phyloP scores from a whole-genome alignment of 2,888 invertebrate genomes.

The Thereva nobilitata region DNA sequence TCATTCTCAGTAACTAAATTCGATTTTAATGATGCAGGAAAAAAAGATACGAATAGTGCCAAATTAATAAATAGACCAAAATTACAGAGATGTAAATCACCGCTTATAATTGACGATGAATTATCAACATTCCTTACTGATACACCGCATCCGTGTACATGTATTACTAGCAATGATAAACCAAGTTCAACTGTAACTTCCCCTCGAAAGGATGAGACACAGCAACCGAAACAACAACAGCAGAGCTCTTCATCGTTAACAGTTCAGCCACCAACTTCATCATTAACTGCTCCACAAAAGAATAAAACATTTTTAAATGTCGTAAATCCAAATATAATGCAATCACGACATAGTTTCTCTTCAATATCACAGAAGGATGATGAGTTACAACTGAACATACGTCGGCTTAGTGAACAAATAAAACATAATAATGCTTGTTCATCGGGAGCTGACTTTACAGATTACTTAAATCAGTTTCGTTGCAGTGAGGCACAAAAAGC shows the following conservation, averaged over 20 bases:
- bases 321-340: conserved; percentile 49
- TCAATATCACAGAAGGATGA: conserved; percentile 49
- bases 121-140: conserved; percentile 45
- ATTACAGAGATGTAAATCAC: conserved; percentile 48
- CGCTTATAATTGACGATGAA: conserved; percentile 46
- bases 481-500: conserved; percentile 47
- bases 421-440: conserved; percentile 42
- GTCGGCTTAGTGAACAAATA: conserved; percentile 55
- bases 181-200: not conserved
- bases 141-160: conserved; percentile 39
- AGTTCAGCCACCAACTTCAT: not conserved
- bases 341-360: conserved; percentile 55
- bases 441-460: conserved; percentile 46
- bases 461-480: conserved; percentile 48
- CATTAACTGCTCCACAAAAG: conserved; percentile 29
- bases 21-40: conserved; percentile 42
- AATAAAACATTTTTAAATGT: conserved; percentile 49
- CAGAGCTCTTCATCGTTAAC: conserved; percentile 42
- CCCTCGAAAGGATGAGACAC: conserved; percentile 1
- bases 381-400: conserved; percentile 55
- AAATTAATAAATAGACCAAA: conserved; percentile 45
- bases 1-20: conserved; percentile 49
- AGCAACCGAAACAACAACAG: conserved; percentile 45
- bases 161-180: conserved; percentile 10
- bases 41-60: conserved; percentile 38